Conservation (phyloP, 2,888 invertebrate genomes). For the Bedellia somnulentella region DNA sequence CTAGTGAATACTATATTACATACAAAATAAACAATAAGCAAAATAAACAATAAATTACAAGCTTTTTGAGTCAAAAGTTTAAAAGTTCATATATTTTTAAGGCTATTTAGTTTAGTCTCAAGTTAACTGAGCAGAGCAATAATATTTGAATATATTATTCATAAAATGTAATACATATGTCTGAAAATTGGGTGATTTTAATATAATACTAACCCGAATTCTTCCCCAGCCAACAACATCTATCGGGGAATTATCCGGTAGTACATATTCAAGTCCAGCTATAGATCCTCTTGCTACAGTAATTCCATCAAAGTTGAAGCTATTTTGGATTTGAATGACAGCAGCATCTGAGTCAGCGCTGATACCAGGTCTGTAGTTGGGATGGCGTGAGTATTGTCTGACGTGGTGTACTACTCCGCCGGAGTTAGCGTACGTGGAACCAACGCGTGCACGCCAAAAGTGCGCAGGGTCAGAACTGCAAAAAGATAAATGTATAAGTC, state of each 20-base stretch:
- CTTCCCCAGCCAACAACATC: conserved; percentile 9
- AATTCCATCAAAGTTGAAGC: not conserved
- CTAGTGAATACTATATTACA: too few relatives aligned
- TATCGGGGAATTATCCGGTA: conserved; percentile 6
- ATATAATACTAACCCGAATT: conserved; percentile 7
- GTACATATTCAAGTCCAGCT: conserved; percentile 6
- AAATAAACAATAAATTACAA: too few relatives aligned
- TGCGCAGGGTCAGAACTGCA: not conserved
- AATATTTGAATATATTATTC: too few relatives aligned
- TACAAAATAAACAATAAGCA: too few relatives aligned
- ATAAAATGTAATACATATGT: too few relatives aligned
- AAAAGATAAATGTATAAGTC: not conserved
- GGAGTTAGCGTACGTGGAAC: conserved; percentile 5
- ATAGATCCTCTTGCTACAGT: conserved; percentile 5
- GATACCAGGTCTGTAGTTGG: conserved; percentile 2
- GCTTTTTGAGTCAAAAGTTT: too few relatives aligned
- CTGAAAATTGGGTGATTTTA: too few relatives aligned
- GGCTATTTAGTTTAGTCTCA: too few relatives aligned
- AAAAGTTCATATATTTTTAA: too few relatives aligned
- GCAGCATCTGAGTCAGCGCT: conserved; percentile 3
- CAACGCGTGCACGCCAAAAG: conserved; percentile 2
- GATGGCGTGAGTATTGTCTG: not conserved
- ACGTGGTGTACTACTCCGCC: conserved; percentile 3
- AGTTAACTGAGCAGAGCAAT: too few relatives aligned
- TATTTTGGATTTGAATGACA: conserved; percentile 2